Percentiles rank a stretch among this genome's conserved stretches.
Evolutionary conservation across 2,888 invertebrate genomes (phyloP).

Genomic region (Diplolepis rosae): DNA sequence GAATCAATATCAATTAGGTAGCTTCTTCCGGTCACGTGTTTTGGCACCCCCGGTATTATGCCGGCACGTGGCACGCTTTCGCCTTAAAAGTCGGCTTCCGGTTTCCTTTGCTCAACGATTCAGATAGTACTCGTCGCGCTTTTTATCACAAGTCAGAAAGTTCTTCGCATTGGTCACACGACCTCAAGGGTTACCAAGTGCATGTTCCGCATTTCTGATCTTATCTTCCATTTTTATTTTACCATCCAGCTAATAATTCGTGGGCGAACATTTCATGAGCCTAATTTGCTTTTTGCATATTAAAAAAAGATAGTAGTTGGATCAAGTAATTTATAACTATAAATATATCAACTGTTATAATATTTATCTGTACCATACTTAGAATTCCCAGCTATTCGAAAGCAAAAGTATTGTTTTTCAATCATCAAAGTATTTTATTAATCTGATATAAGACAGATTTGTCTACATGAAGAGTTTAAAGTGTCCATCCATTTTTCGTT

Average conservation of each 20-base stretch:
- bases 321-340: no score
- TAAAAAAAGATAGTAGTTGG: no score
- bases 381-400: no score
- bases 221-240: conserved; percentile 13
- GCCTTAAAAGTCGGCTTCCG: conserved; percentile 54
- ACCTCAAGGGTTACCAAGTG: conserved; percentile 54
- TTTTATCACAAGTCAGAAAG: conserved; percentile 43
- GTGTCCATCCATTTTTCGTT: no score
- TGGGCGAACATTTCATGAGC: conserved; percentile 31
- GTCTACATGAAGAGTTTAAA: no score
- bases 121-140: conserved; percentile 37
- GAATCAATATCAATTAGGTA: conserved; percentile 74
- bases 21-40: conserved; percentile 72
- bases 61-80: conserved; percentile 65
- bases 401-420: no score
- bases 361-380: no score
- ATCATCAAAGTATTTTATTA: no score
- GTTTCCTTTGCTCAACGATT: conserved; percentile 35
- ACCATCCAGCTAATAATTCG: conserved; percentile 33
- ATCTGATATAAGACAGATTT: no score
- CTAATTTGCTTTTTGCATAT: no score
- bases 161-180: conserved; percentile 51
- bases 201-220: conserved; percentile 2
- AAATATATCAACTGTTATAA: no score
- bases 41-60: conserved; percentile 60